A percentile compares a stretch with the other conserved stretches of the same genome.
phyloP scores from a whole-genome alignment of 2,888 invertebrate genomes.

The Parochlus steinenii region DNA sequence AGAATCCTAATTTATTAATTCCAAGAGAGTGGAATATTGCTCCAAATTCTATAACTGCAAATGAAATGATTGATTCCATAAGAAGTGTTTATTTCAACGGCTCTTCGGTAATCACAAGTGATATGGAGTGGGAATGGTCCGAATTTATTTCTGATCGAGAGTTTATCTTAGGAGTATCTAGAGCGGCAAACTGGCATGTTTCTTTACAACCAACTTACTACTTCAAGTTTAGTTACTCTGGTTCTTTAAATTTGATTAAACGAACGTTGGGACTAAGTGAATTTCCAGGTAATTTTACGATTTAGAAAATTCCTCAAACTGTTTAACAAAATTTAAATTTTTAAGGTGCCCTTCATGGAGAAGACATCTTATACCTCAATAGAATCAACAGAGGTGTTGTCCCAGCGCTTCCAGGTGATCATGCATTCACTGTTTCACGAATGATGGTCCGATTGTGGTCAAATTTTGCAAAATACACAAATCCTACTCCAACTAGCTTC shows the following conservation, averaged over 20 bases:
- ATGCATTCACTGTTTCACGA: not conserved
- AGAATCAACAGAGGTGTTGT: not conserved
- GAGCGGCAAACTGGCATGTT: not conserved
- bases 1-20: not conserved
- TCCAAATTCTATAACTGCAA: not conserved
- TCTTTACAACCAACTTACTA: not conserved
- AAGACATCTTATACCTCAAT: not conserved
- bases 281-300: no score
- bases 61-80: not conserved
- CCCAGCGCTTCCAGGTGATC: constrained; percentile 2
- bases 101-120: not conserved
- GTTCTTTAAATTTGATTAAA: not conserved
- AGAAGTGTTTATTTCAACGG: constrained; percentile 2
- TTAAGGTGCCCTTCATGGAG: not conserved
- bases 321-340: no score
- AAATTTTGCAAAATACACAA: not conserved
- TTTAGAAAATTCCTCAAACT: no score
- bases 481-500: not conserved
- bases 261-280: not conserved
- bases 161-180: not conserved
- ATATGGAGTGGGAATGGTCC: constrained; percentile 1
- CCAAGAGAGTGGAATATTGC: constrained; percentile 2
- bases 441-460: not conserved
- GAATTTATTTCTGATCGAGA: not conserved
- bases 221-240: constrained; percentile 2